These are phyloP conservation scores for Trachelipus rathkii DNA, from an alignment of 1,140 invertebrate genomes.

Conservation along the genomic window DNA sequence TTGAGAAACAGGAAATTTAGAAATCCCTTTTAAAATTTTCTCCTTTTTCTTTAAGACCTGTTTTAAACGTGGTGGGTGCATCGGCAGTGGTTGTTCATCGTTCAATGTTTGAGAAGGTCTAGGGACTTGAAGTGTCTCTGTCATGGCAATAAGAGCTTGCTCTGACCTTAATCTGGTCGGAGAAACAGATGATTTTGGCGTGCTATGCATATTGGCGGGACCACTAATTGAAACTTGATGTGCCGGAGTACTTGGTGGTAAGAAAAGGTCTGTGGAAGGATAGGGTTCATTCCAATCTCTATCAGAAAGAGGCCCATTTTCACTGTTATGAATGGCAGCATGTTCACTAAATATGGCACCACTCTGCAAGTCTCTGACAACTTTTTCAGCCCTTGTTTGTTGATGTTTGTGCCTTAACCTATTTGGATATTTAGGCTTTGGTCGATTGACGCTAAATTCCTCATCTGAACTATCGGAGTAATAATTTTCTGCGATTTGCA, in stretches of 20 bases:
- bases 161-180: slow-evolving; percentile 33
- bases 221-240: slow-evolving; percentile 23
- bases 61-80: slow-evolving; percentile 23
- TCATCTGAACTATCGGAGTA: slow-evolving; percentile 73
- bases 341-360: slow-evolving; percentile 48
- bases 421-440: slow-evolving; percentile 60
- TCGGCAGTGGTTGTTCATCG: slow-evolving; percentile 34
- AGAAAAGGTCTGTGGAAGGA: slow-evolving; percentile 30
- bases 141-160: slow-evolving; percentile 44
- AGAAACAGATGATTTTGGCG: slow-evolving; percentile 20
- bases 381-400: slow-evolving; percentile 44
- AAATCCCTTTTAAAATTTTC: background rate
- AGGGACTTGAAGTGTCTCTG: slow-evolving; percentile 36
- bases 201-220: background rate
- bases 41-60: background rate
- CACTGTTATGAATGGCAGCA: slow-evolving; percentile 39
- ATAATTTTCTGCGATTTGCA: slow-evolving; percentile 84
- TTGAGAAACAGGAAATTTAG: background rate
- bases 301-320: slow-evolving; percentile 36
- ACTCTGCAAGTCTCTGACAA: slow-evolving; percentile 47
- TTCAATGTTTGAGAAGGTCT: slow-evolving; percentile 42
- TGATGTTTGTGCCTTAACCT: slow-evolving; percentile 50
- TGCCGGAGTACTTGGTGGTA: background rate
- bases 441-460: slow-evolving; percentile 58
- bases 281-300: slow-evolving; percentile 39